These are phyloP conservation scores for Hypolimnas misippus DNA, from an alignment of 2,888 invertebrate species.

Conservation along the genomic window DNA sequence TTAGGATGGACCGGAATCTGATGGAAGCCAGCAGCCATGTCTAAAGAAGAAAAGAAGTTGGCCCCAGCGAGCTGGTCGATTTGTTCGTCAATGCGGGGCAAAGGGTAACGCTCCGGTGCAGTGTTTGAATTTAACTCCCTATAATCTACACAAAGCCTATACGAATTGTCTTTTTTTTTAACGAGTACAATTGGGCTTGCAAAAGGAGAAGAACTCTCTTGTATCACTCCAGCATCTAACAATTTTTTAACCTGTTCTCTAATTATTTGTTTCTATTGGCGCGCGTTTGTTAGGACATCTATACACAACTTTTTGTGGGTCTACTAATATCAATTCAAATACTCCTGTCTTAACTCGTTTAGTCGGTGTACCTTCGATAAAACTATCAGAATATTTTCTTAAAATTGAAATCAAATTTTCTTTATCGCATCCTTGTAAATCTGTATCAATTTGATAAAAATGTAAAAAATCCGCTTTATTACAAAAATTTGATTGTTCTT, in stretches of 20 bases:
- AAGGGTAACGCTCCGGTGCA: slow-evolving; percentile 40
- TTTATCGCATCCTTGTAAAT: neutral
- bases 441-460: neutral
- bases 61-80: slow-evolving; percentile 22
- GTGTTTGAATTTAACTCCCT: slow-evolving; percentile 48
- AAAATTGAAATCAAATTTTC: neutral
- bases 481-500: neutral
- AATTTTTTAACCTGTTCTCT: neutral
- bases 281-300: slow-evolving; percentile 41
- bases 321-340: slow-evolving; percentile 29
- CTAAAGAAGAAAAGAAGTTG: slow-evolving; percentile 25
- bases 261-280: slow-evolving; percentile 41
- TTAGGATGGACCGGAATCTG: neutral
- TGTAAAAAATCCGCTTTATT: neutral
- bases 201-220: slow-evolving; percentile 39
- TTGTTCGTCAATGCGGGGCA: slow-evolving; percentile 25
- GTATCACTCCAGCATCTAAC: slow-evolving; percentile 40
- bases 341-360: neutral
- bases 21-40: slow-evolving; percentile 25
- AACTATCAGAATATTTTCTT: neutral
- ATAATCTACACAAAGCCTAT: slow-evolving; percentile 45
- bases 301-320: slow-evolving; percentile 16
- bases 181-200: slow-evolving; percentile 41
- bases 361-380: neutral
- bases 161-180: slow-evolving; percentile 24